A percentile compares a stretch with the other conserved stretches of the same genome.
phyloP scores from a whole-genome alignment of 23 tunicate genomes.

The Halocynthia aurantium region DNA sequence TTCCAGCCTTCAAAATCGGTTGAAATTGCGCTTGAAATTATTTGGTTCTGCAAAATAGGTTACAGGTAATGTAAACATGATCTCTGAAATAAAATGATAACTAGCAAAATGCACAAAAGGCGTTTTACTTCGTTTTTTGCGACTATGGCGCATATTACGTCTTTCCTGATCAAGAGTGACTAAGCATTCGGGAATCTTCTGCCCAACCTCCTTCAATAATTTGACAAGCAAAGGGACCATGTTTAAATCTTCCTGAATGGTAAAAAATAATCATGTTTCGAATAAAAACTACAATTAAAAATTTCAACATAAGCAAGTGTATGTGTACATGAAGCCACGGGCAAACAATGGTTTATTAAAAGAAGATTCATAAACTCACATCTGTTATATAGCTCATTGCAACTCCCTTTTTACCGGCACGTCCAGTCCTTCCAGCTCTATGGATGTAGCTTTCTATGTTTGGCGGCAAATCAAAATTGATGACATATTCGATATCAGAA shows the following conservation, averaged over 20 bases:
- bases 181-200: background rate
- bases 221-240: background rate
- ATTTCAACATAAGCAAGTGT: no score
- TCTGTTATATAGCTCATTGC: slow-evolving; percentile 53
- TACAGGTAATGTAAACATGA: no score
- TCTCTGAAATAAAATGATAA: no score
- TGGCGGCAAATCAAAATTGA: slow-evolving; percentile 75
- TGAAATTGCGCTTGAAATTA: no score
- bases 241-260: slow-evolving; percentile 2
- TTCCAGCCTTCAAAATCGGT: no score
- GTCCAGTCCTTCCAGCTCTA: slow-evolving; percentile 91
- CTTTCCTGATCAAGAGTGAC: background rate
- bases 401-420: slow-evolving; percentile 80
- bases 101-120: no score
- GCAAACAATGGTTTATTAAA: background rate
- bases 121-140: no score
- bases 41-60: no score
- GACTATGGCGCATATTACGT: background rate
- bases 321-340: no score
- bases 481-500: slow-evolving; percentile 61
- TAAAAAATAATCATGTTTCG: background rate
- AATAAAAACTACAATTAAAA: background rate
- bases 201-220: background rate
- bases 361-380: slow-evolving; percentile 21
- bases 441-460: slow-evolving; percentile 73